phyloP scores from a whole-genome alignment of 2,113 vertebrate species.

The Xiphophorus hellerii region DNA sequence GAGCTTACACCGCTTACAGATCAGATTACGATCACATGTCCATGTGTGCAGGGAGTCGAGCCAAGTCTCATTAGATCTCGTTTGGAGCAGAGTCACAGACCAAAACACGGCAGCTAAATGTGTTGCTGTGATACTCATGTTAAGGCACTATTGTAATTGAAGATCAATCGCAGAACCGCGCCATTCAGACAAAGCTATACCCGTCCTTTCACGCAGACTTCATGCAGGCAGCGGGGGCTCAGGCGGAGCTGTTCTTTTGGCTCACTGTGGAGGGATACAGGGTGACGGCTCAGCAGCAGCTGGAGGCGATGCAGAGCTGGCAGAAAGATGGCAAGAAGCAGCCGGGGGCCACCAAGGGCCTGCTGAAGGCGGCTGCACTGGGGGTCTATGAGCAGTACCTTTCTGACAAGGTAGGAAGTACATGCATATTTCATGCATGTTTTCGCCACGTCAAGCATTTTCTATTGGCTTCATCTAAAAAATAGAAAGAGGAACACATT shows the following conservation, averaged over 20 bases:
- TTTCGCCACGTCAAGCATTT: background rate
- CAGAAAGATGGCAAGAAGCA: constrained; percentile 92
- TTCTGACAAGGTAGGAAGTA: constrained; percentile 84
- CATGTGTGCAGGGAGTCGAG: constrained; percentile 4
- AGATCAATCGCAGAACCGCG: no score
- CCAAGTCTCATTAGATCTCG: constrained; percentile 13
- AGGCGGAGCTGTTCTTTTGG: constrained; percentile 99
- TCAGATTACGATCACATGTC: constrained; percentile 23
- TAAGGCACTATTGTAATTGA: background rate
- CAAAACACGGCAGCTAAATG: background rate
- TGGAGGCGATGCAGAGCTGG: constrained; percentile 89
- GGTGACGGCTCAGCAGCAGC: constrained; percentile 96
- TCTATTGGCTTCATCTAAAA: background rate
- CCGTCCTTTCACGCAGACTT: constrained; percentile 84
- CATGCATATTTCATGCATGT: background rate
- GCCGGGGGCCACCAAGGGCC: constrained; percentile 91
- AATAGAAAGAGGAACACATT: background rate
- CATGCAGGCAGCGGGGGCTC: constrained; percentile 96
- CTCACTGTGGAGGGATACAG: constrained; percentile 98
- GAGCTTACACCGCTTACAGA: constrained; percentile 29
- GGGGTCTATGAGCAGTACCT: constrained; percentile 99
- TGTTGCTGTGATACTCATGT: background rate
- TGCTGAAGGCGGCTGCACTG: constrained; percentile 91
- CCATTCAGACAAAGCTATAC: background rate
- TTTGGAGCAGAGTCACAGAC: constrained; percentile 16